Percentiles rank a stretch among this genome's conserved stretches.
Evolutionary conservation across 92 coral and sea anemone species (phyloP).

Genomic region (Epizoanthus ramosus): DNA sequence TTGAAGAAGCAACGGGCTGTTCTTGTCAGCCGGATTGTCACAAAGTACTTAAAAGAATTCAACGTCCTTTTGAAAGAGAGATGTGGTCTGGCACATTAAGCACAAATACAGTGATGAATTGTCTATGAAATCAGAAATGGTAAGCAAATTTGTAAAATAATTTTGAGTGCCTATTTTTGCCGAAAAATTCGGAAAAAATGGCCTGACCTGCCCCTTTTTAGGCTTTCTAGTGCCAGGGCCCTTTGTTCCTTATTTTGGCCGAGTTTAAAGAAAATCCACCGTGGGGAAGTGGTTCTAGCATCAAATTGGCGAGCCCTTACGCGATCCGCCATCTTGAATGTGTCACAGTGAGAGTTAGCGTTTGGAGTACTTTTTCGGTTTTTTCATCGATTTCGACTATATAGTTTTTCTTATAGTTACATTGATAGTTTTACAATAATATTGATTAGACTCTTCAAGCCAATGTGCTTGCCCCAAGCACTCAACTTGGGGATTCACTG

Average conservation of each 20-base stretch:
- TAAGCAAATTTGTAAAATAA: conserved; percentile 31
- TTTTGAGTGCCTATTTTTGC: background rate
- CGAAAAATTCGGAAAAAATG: background rate
- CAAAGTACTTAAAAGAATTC: conserved; percentile 41
- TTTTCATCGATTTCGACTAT: too few relatives aligned
- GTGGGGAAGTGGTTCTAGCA: background rate
- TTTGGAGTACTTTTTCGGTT: too few relatives aligned
- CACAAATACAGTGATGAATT: conserved; percentile 44
- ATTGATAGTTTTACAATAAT: too few relatives aligned
- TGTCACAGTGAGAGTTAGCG: too few relatives aligned
- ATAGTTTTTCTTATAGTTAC: too few relatives aligned
- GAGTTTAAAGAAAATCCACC: conserved; percentile 18
- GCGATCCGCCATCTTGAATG: too few relatives aligned
- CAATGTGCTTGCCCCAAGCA: too few relatives aligned
- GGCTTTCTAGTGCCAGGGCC: background rate
- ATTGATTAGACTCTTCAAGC: too few relatives aligned
- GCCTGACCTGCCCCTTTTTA: background rate
- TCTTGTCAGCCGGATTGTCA: conserved; percentile 38
- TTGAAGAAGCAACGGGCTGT: conserved; percentile 51
- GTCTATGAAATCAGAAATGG: conserved; percentile 52
- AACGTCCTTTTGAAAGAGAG: conserved; percentile 25
- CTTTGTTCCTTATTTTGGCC: background rate
- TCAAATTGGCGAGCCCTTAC: too few relatives aligned
- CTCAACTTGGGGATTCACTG: too few relatives aligned
- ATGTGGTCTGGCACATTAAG: conserved; percentile 38